phyloP scores from a whole-genome alignment of 64 coral and sea anemone genomes.

The Cladopsammia gracilis region DNA sequence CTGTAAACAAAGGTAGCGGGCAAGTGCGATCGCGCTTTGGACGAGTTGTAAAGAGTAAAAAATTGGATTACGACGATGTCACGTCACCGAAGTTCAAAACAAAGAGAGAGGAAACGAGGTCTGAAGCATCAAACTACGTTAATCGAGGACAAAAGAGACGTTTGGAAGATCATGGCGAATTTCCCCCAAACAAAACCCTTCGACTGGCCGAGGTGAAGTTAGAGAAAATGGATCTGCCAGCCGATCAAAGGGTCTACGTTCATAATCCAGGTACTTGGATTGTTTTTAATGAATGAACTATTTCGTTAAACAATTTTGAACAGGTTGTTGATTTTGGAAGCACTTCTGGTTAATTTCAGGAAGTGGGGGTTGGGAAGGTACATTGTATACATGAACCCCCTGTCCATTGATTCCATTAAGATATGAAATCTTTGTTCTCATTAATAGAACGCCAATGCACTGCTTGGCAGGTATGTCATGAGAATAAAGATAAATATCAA shows the following conservation, averaged over 20 bases:
- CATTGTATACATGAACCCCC: too few relatives aligned
- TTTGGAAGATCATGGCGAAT: slow-evolving; percentile 64
- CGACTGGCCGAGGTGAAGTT: slow-evolving; percentile 37
- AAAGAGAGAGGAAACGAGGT: slow-evolving; percentile 12
- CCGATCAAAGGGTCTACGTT: slow-evolving; percentile 29
- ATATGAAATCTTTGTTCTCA: too few relatives aligned
- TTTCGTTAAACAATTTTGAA: neutral
- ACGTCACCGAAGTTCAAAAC: slow-evolving; percentile 52
- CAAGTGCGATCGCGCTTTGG: slow-evolving; percentile 91
- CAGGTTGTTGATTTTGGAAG: neutral
- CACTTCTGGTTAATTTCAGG: neutral
- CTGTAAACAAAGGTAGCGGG: slow-evolving; percentile 32
- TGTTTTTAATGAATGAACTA: neutral
- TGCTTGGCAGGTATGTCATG: too few relatives aligned
- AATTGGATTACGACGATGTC: slow-evolving; percentile 96
- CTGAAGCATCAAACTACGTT: neutral
- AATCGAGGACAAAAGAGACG: slow-evolving; percentile 42
- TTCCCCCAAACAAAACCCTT: slow-evolving; percentile 41
- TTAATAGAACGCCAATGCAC: too few relatives aligned
- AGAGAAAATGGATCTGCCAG: slow-evolving; percentile 10
- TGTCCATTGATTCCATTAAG: too few relatives aligned
- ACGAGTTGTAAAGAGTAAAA: slow-evolving; percentile 95
- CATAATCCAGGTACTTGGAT: slow-evolving; percentile 27
- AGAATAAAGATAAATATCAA: too few relatives aligned
- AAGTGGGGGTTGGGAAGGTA: too few relatives aligned